These are phyloP conservation scores for Falco naumanni DNA, from an alignment of 2,797 vertebrate species.

Conservation along the genomic window DNA sequence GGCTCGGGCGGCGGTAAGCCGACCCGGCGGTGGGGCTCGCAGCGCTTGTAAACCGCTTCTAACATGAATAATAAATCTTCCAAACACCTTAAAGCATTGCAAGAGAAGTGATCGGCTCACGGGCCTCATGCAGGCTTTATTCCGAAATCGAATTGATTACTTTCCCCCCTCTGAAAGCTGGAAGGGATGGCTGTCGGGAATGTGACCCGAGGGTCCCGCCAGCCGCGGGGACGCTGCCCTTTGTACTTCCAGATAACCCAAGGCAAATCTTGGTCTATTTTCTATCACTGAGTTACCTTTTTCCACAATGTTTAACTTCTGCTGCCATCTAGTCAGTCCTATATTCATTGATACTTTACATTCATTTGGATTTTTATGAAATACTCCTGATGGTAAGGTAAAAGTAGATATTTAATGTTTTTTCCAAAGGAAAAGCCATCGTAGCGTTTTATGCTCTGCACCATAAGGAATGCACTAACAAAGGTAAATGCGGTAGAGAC, in stretches of 20 bases:
- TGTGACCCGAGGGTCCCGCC: neutral
- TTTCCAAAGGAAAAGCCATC: neutral
- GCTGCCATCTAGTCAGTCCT: neutral
- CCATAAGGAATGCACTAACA: neutral
- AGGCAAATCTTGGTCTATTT: neutral
- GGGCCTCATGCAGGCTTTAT: neutral
- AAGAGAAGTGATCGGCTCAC: neutral
- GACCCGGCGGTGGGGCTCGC: neutral
- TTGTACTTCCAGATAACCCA: neutral
- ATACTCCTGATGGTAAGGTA: neutral
- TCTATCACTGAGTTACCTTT: neutral
- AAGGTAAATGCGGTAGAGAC: neutral
- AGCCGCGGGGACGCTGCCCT: neutral
- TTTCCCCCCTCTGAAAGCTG: neutral
- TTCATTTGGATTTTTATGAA: neutral
- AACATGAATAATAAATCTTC: neutral
- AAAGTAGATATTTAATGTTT: neutral
- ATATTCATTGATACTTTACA: too few relatives aligned
- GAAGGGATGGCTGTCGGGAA: neutral
- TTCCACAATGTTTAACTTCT: neutral
- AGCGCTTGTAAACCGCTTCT: neutral
- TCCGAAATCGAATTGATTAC: neutral
- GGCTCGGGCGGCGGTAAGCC: neutral
- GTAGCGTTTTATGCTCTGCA: neutral
- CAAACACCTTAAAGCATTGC: neutral